These are phyloP conservation scores for Chymomyza caudatula DNA, from an alignment of 2,888 invertebrate genomes.

Conservation along the genomic window DNA sequence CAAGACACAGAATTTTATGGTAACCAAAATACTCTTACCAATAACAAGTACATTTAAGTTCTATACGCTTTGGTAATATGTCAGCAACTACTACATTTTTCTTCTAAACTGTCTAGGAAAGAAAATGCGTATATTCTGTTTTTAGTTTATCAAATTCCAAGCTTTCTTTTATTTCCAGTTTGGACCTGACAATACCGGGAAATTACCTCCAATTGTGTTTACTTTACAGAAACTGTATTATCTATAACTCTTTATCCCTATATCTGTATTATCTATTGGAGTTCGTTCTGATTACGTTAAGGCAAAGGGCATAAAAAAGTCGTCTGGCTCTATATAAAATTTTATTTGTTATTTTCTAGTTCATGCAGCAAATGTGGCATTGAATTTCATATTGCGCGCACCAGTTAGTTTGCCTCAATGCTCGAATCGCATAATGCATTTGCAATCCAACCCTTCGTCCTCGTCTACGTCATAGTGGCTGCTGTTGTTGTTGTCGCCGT, in stretches of 20 bases:
- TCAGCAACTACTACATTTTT: neutral
- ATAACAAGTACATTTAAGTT: neutral
- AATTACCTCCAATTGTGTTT: too few relatives aligned
- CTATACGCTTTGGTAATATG: neutral
- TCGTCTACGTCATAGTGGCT: conserved; percentile 26
- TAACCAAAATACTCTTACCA: neutral
- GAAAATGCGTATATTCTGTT: too few relatives aligned
- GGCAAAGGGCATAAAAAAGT: conserved; percentile 8
- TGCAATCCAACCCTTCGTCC: conserved; percentile 31
- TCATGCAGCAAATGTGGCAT: conserved; percentile 72
- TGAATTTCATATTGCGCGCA: conserved; percentile 72
- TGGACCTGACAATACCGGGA: too few relatives aligned
- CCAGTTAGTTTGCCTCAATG: conserved; percentile 35
- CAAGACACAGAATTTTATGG: conserved; percentile 17
- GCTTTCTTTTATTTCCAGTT: too few relatives aligned
- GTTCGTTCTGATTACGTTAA: too few relatives aligned
- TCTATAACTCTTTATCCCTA: too few relatives aligned
- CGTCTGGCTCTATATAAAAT: neutral
- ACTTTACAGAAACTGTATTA: too few relatives aligned
- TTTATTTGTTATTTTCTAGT: conserved; percentile 54
- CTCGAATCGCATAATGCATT: neutral
- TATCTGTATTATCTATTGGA: too few relatives aligned
- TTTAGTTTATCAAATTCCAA: too few relatives aligned
- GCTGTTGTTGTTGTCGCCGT: conserved; percentile 19
- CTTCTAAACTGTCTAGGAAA: too few relatives aligned